Evolutionary conservation across 2,888 invertebrate species (phyloP).

Genomic region (Incurvaria masculella): DNA sequence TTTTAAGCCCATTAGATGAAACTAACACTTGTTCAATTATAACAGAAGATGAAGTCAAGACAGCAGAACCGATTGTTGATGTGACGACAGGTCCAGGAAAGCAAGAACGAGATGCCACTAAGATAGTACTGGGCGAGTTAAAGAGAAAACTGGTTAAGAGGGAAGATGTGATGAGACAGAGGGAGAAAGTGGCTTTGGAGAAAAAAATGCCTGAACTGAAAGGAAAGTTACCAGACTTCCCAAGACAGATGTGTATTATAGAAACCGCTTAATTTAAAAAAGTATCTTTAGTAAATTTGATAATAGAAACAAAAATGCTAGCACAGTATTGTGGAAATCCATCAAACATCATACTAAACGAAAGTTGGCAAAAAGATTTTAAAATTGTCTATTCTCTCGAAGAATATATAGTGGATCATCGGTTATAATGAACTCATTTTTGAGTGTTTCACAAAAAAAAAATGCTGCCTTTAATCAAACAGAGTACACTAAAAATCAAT

Average conservation of each 20-base stretch:
- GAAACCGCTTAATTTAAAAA: conserved; percentile 26
- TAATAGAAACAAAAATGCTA: no score
- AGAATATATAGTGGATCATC: no score
- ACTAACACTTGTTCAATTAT: no score
- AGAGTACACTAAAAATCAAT: conserved; percentile 15
- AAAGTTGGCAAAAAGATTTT: conserved; percentile 27
- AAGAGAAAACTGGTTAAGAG: conserved; percentile 43
- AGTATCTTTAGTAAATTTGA: conserved; percentile 34
- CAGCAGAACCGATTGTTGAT: conserved; percentile 24
- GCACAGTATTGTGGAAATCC: conserved; percentile 18
- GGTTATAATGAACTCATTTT: no score
- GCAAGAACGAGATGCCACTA: conserved; percentile 37
- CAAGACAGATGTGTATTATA: conserved; percentile 37
- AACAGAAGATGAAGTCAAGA: conserved; percentile 34
- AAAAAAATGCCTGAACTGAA: conserved; percentile 47
- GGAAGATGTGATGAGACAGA: conserved; percentile 47
- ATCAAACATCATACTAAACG: conserved; percentile 17
- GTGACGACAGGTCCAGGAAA: conserved; percentile 36
- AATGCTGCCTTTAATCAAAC: background rate
- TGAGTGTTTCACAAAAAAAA: no score
- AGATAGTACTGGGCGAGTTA: conserved; percentile 39
- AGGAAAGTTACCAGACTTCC: conserved; percentile 38
- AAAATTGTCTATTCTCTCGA: no score
- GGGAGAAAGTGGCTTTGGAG: conserved; percentile 43
- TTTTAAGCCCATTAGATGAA: no score